Evolutionary conservation across 1,140 invertebrate species (phyloP), one percentile per base, ranked within the genome.

Genomic region (Melitaea cinxia): DNA sequence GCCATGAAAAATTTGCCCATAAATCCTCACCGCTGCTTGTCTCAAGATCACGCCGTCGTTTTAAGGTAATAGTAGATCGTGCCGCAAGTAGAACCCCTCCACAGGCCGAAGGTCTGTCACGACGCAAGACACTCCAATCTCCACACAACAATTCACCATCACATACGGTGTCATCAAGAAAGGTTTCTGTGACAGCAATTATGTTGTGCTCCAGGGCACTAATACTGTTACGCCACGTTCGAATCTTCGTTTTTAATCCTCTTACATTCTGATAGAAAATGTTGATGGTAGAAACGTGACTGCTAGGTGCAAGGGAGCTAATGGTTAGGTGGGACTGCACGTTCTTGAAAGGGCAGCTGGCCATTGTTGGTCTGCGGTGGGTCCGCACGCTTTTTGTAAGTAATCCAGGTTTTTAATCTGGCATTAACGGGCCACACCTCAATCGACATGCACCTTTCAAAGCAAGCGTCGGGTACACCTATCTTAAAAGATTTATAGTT

Each of bases 401-500:
- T 14, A 14, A 56, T 60, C 68, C 26, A 70, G 15, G 45, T 6
- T 33, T 49, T 57, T 56, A 57, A 23, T 53, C 23, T 65, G 5
- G 68, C 61, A 19, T 64, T 69, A 26, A 69, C 10, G 1, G 61
- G 61, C 35, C 61, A 56, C 0, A 69, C 61, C 23, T 69, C 3
- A 28, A 4, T 4, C 10, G 37, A 61, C 9, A 23, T n/a, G 54
- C 64, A 60, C 12, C 4, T 49, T 10, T 45, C 39, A 33, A 37
- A 67, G 35, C 17, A 47, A 9, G 10, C 21, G 1, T 14, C 0
- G 10, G 64, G 64, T n/a, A 68, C 37, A n/a, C 55, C 50, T n/a
- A 64, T 55, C 21, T 69, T 69, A 35, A 24, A 69, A 7, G 56
- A 69, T 33, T 69, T 69, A 28, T 64, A 69, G 30, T 56, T 49